Evolutionary conservation across 2,888 invertebrate species (phyloP), one percentile per base, ranked within the genome.

Genomic region (Rhaphigaster nebulosa): DNA sequence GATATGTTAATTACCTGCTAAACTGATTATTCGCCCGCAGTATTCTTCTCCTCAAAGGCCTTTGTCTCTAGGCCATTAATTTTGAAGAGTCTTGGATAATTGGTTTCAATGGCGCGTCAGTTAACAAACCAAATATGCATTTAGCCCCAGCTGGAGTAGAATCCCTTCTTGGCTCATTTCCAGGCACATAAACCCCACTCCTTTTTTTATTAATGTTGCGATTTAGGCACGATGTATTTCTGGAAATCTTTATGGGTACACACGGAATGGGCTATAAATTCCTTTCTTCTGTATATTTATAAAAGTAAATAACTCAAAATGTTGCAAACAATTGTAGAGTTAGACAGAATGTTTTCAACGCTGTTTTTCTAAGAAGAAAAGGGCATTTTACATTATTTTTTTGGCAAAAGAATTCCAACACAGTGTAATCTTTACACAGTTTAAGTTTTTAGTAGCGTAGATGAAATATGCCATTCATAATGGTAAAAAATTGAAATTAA

Each of bases 151-250:
- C 84, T 41, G 45, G 45, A 45, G 84, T 84, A 18, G 84, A 8
- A 50, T 50, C 38, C 38, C 80, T n/a, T 18, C 45, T 84, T 84
- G 84, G 84, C 84, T n/a, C 84, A 50, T 50, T 84, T 84, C 84
- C 84, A 84, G 45, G 20, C 45, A n/a, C n/a, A 84, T 50, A 84
- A 84, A 50, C 45, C 41, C 45, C 70, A 5, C 20, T 23, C 38
- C 70, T 15, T 84, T 84, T 80, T 84, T 84, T 84, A 84, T 84
- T 84, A 84, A 84, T 84, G 84, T 84, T 84, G 84, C 84, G 84
- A 41, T 50, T 84, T 84, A 84, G 41, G 84, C 84, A 84, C 13
- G 84, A 26, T 84, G 84, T 84, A 84, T 84, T 84, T 84, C 84
- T 45, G n/a, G 84, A 45, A 84, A 45, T 84, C 84, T 84, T 84